A percentile compares a stretch with the other conserved stretches of the same genome.
phyloP scores from a whole-genome alignment of 2,113 vertebrate species.

The human region GRCh38 chr1:229990001-229990500 shows the following conservation, averaged over 20 bases:
- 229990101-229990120: background rate
- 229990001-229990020: background rate
- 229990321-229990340: too few relatives aligned
- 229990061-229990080: background rate
- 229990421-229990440: too few relatives aligned
- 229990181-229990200: background rate
- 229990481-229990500: background rate
- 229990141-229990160: too few relatives aligned
- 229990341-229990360: too few relatives aligned
- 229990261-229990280: background rate
- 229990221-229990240: background rate
- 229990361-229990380: too few relatives aligned
- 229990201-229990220: background rate
- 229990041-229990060: background rate
- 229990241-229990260: too few relatives aligned
- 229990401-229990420: too few relatives aligned
- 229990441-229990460: too few relatives aligned
- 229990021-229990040: background rate
- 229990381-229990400: too few relatives aligned
- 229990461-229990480: background rate
- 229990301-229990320: too few relatives aligned
- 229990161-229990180: background rate
- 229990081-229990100: background rate
- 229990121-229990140: too few relatives aligned
- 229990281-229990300: background rate